Conservation (phyloP, 64 coral and sea anemone genomes). For the Pachyseris speciosa region DNA sequence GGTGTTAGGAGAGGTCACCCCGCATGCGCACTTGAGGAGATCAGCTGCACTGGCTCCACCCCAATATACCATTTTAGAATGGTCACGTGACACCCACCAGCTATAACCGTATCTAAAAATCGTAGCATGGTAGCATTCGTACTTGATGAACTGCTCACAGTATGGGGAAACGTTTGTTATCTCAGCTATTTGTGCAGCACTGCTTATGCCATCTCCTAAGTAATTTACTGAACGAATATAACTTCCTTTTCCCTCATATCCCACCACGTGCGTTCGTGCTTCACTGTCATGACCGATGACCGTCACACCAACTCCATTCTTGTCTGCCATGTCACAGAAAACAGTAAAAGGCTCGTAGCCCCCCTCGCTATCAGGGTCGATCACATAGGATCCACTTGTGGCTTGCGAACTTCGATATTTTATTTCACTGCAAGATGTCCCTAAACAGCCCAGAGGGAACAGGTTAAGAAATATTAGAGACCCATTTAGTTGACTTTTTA, state of each 20-base stretch:
- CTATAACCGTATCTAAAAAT: background rate
- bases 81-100: conserved; percentile 56
- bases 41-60: conserved; percentile 6
- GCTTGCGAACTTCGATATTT: background rate
- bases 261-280: conserved; percentile 26
- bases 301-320: conserved; percentile 61
- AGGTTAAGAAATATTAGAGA: background rate
- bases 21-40: conserved; percentile 52
- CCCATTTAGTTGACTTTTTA: background rate
- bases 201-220: background rate
- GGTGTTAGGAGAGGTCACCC: background rate
- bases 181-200: background rate
- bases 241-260: background rate
- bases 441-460: background rate
- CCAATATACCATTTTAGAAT: conserved; percentile 42
- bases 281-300: conserved; percentile 75
- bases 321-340: conserved; percentile 73
- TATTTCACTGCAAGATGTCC: conserved; percentile 31
- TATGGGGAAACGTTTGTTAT: background rate
- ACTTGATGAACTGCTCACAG: conserved; percentile 66
- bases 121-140: background rate
- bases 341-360: conserved; percentile 27
- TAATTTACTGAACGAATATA: conserved; percentile 6
- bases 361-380: conserved; percentile 30
- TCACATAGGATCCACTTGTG: conserved; percentile 17